Evolutionary conservation across 2,888 invertebrate genomes (phyloP), one percentile per base, ranked within the genome.

Genomic region (Ctenicera cuprea): DNA sequence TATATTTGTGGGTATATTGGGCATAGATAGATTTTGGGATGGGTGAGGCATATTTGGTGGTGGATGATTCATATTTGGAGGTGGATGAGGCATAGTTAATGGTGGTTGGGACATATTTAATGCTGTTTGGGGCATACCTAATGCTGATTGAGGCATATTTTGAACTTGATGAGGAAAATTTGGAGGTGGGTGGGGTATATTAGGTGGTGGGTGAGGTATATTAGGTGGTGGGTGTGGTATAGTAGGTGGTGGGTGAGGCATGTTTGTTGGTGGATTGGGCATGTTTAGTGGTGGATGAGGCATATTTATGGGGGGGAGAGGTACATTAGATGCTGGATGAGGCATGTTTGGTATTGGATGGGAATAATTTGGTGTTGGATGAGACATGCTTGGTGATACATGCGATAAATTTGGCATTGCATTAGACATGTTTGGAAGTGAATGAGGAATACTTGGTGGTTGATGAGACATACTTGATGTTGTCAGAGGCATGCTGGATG

Each of bases 381-480:
- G 26, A 33, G 73, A 59, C 38, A 73, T 48, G 5, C 18, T 43
- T 30, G 41, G 26, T 26, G 26, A 26, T n/a, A n/a, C n/a, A n/a
- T n/a, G n/a, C n/a, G n/a, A n/a, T n/a, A n/a, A n/a, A n/a, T n/a
- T n/a, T n/a, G n/a, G n/a, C n/a, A n/a, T n/a, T n/a, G n/a, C n/a
- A n/a, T n/a, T n/a, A n/a, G n/a, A 4, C 20, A 64, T 57, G n/a
- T 59, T 37, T 14, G 45, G 33, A 26, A 38, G 0, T 37, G 52
- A 41, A 33, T 66, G 48, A 33, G 65, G 52, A 14, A 66, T 71
- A 63, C 62, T 65, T 38, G 57, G 71, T 38, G 37, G 22, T 0
- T 54, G 54, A 50, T 66, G 73, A 33, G 73, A 45, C 11, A 71
- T 57, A 57, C 45, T 70, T 26, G 66, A 26, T 30, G 67, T 59